Conservation (phyloP, 2,888 invertebrate species). For the Ferrisia virgata region DNA sequence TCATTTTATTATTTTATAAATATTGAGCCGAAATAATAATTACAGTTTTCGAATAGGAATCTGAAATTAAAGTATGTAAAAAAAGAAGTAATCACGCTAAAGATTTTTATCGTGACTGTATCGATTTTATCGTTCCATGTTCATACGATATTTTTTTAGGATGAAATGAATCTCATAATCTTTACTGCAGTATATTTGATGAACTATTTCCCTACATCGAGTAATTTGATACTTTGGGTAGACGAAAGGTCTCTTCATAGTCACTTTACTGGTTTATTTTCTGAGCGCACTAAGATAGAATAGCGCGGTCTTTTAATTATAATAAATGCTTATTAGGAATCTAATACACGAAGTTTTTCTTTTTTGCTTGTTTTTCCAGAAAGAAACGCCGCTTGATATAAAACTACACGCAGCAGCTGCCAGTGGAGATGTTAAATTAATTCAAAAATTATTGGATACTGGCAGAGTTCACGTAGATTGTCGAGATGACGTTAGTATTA, state of each 20-base stretch:
- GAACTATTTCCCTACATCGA: not conserved
- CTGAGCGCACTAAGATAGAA: too few relatives aligned
- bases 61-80: not conserved
- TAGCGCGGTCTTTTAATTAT: too few relatives aligned
- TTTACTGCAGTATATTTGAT: not conserved
- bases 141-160: slow-evolving; percentile 7
- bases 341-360: not conserved
- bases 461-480: slow-evolving; percentile 72
- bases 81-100: not conserved
- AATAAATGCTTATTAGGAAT: too few relatives aligned
- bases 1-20: not conserved
- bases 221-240: not conserved
- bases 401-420: slow-evolving; percentile 88
- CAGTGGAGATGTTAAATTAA: slow-evolving; percentile 73
- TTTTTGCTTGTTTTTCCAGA: slow-evolving; percentile 60
- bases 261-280: not conserved
- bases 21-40: not conserved
- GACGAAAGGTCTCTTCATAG: not conserved
- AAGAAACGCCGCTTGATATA: slow-evolving; percentile 88
- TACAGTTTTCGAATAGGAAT: not conserved
- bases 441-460: slow-evolving; percentile 79
- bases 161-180: not conserved
- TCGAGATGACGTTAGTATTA: slow-evolving; percentile 73
- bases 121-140: slow-evolving; percentile 21
- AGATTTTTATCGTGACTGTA: not conserved